Evolutionary conservation across 2,113 vertebrate genomes (phyloP).

Genomic region (Oryzias melastigma): DNA sequence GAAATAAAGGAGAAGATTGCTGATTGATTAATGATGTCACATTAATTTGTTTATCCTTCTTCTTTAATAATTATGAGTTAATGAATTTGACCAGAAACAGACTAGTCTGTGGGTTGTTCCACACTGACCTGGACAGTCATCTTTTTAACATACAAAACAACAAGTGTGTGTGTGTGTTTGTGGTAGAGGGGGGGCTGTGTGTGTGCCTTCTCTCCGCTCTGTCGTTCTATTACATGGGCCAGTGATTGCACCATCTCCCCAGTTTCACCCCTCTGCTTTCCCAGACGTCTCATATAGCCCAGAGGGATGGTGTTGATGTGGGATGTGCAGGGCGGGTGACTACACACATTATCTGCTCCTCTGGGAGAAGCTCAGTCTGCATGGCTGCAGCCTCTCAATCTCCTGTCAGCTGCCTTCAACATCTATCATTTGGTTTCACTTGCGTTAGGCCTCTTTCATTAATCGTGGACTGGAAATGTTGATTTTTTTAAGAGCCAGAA

Average conservation of each 20-base stretch:
- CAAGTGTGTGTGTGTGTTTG: slow-evolving; percentile 21
- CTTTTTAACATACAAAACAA: slow-evolving; percentile 24
- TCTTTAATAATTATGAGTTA: too few relatives aligned
- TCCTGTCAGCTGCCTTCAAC: slow-evolving; percentile 42
- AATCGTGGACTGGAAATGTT: slow-evolving; percentile 4
- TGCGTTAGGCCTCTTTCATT: slow-evolving; percentile 21
- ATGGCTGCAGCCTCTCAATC: slow-evolving; percentile 29
- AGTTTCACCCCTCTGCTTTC: slow-evolving; percentile 69
- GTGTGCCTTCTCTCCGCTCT: slow-evolving; percentile 42
- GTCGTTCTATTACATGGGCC: slow-evolving; percentile 77
- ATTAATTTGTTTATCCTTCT: too few relatives aligned
- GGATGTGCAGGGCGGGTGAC: slow-evolving; percentile 35
- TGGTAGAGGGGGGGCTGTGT: slow-evolving; percentile 21
- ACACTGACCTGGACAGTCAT: slow-evolving; percentile 35
- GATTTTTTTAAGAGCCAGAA: neutral
- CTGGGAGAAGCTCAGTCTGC: slow-evolving; percentile 51
- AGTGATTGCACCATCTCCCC: slow-evolving; percentile 69
- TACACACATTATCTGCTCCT: slow-evolving; percentile 68
- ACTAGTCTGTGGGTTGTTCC: too few relatives aligned
- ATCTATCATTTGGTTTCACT: slow-evolving; percentile 30
- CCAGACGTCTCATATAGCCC: slow-evolving; percentile 70
- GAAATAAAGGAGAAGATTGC: too few relatives aligned
- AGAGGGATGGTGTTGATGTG: slow-evolving; percentile 65
- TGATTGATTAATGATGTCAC: too few relatives aligned
- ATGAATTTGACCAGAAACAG: too few relatives aligned